Percentiles rank a stretch among this genome's conserved stretches.
Conservation (phyloP, 2,113 vertebrate species). For the Callorhinus ursinus region DNA sequence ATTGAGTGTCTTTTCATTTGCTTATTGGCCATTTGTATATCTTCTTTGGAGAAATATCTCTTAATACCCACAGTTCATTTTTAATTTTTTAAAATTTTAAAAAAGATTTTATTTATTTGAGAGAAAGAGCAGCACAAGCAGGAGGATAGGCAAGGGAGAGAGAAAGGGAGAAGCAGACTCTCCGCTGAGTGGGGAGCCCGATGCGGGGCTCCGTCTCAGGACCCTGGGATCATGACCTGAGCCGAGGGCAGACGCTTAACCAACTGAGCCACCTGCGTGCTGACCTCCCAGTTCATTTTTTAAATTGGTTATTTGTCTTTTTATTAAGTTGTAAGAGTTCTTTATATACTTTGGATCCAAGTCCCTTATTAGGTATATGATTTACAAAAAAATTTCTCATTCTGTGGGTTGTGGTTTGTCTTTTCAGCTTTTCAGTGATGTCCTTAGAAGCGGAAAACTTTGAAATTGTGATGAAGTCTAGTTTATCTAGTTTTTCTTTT, state of each 20-base stretch:
- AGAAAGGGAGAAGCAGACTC: background rate
- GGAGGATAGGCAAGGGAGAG: background rate
- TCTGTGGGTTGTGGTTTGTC: background rate
- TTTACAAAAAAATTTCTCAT: background rate
- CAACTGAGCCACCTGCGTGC: background rate
- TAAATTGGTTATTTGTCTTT: background rate
- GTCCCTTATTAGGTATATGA: background rate
- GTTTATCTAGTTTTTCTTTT: slow-evolving; percentile 35
- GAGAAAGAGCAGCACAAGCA: background rate
- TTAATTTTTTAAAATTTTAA: background rate
- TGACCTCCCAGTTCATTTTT: background rate
- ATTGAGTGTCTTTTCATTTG: background rate
- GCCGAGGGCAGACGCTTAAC: background rate
- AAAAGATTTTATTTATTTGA: background rate
- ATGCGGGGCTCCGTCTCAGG: background rate
- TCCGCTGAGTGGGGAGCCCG: background rate
- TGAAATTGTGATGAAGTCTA: background rate
- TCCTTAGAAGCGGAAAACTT: background rate
- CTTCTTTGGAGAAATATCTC: slow-evolving; percentile 6
- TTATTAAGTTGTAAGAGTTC: background rate
- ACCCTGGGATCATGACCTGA: background rate
- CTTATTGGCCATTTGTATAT: background rate
- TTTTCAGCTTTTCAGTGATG: background rate
- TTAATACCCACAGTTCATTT: background rate
- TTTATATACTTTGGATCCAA: background rate